Percentiles rank a stretch among this genome's conserved stretches.
Evolutionary conservation across 2,888 invertebrate genomes (phyloP).

Genomic region (Macaria liturata): DNA sequence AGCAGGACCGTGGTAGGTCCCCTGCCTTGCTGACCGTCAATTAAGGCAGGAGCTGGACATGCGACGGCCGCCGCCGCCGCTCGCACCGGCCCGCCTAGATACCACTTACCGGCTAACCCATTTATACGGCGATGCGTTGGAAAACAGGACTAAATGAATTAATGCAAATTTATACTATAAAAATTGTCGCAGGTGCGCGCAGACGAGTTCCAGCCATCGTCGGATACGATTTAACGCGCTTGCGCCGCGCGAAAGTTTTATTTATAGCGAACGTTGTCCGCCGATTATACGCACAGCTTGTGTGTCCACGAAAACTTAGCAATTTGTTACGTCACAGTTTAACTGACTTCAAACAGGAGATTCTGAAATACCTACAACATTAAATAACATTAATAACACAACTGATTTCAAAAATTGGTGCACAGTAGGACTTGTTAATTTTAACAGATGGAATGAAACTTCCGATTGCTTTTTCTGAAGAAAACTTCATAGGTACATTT

Average conservation of each 20-base stretch:
- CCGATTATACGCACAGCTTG: constrained; percentile 49
- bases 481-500: no score
- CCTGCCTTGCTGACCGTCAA: constrained; percentile 40
- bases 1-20: constrained; percentile 20
- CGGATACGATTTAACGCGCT: constrained; percentile 80
- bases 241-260: constrained; percentile 74
- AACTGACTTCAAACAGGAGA: no score
- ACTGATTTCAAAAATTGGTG: no score
- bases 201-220: constrained; percentile 74
- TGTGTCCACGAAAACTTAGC: constrained; percentile 6
- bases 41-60: constrained; percentile 41
- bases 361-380: no score
- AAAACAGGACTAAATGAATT: constrained; percentile 82
- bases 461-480: no score
- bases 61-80: constrained; percentile 37
- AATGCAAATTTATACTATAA: constrained; percentile 83
- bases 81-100: constrained; percentile 56
- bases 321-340: no score
- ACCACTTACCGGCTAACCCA: constrained; percentile 82
- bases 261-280: constrained; percentile 66
- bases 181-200: constrained; percentile 82
- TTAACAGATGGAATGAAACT: no score
- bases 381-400: no score
- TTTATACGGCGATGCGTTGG: constrained; percentile 70
- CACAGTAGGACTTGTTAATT: no score